Base-by-base conservation (phyloP, 2,888 invertebrate genomes). In the Byasa hedistus region DNA sequence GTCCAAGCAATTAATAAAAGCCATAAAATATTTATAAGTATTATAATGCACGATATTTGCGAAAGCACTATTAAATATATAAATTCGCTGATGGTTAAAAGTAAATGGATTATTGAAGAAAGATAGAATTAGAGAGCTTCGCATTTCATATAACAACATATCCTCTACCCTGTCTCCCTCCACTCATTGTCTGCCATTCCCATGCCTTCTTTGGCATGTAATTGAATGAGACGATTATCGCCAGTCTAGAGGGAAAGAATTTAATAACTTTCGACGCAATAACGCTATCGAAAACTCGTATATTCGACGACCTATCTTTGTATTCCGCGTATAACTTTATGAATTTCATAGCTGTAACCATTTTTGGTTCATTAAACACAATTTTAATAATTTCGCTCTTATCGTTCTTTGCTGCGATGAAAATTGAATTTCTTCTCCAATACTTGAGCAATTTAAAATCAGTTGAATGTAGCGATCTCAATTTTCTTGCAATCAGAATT, bases 221-320 rank as follows among this genome's bases (percentile, higher is more conserved):
- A 89, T 90, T 89, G 86, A 87, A 88, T 86, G 81, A 86, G 83
- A 84, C 85, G 86, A 87, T 88, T 84, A 87, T 87, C 83, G 81
- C 81, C 79, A 81, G 81, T 79, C 79, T 75, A 76, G 76, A 77
- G 80, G 80, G 81, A 87, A 89, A 87, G 85, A 90, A 91, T 90
- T 90, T 89, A 90, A 91, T 90, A 90, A 88, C 82, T 85, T 77
- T 77, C 77, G 79, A 80, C 80, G 82, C 82, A 83, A 82, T 77
- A 75, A 78, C 76, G 73, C 74, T 76, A 82, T 80, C 79, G 73
- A 79, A 80, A 75, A 71, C 74, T 72, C 69, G 75, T 48, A 74
- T 75, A 70, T 76, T 77, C 74, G 76, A 75, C 76, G 79, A 75
- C 76, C 75, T 67, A 69, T 72, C 67, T 65, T 68, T 48, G 24